Evolutionary conservation across 2,797 vertebrate genomes (phyloP), one percentile per base, ranked within the genome.

Genomic region (Nothura maculosa): DNA sequence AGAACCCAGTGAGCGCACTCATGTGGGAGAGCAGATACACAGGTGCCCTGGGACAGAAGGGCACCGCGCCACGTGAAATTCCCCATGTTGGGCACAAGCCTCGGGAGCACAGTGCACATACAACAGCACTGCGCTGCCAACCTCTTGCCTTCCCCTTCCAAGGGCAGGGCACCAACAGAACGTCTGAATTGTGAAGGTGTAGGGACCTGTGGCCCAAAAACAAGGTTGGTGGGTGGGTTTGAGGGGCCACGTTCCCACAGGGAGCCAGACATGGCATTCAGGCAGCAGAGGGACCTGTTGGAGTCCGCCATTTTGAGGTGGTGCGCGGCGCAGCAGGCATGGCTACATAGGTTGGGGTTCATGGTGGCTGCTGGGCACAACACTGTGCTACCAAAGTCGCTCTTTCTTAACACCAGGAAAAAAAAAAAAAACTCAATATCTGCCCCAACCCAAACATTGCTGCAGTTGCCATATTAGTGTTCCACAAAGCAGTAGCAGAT

Each of bases 11-110:
- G 81, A 88, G 68, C 2, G 5, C 77, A 42, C 66, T 86, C 52
- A 48, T 57, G 62, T 70, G 63, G 55, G 70, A 91, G 55, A 75
- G 36, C 70, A 95, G 83, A 68, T 34, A 27, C 6, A 40, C 57
- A 25, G 42, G 11, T 7, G 5, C 42, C 42, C 42, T 15, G 6
- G 42, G 42, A 15, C 42, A 43, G 38, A 19, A 86, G 61, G 87
- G 92, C 91, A 89, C 32, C 24, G 57, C 92, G 92, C 92, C 93
- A 84, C 38, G 81, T 81, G 94, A 93, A 96, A 93, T 88, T 81
- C 90, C 94, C 94, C 40, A 0, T 68, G 67, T 42, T 94, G 9
- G 0, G 78, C 88, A 40, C 75, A 63, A 84, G 85, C 78, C 52
- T 93, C 84, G 90, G 73, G 81, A 94, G 87, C 0, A 1, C 77